Evolutionary conservation across 2,888 invertebrate species (phyloP), one percentile per base, ranked within the genome.

Genomic region (Monoplex corrugatus): DNA sequence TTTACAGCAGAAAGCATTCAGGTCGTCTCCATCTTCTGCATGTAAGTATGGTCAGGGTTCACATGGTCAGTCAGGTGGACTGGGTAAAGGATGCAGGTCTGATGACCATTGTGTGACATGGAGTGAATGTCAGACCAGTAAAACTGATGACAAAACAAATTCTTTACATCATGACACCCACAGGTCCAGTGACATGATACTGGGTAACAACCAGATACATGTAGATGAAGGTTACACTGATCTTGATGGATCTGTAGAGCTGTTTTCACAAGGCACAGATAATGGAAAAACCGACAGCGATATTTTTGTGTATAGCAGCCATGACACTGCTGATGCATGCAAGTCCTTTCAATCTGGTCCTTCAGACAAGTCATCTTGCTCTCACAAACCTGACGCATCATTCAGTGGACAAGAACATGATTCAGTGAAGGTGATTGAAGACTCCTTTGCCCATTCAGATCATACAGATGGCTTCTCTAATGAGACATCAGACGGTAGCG

Each of bases 241-340:
- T 32, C 40, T 89, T 44, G 83, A 89, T 40, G 72, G 83, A 8
- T 89, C 89, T 13, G 80, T 83, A 32, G 89, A 89, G 6, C 84
- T 89, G 40, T 89, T 89, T 72, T 44, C 40, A 13, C 57, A 38
- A 44, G 32, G 44, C 1, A 28, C 80, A 43, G 78, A 43, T 40
- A 43, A 80, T 43, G 78, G 43, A 75, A 13, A 35, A 23, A 43
- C 8, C 43, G 1, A 23, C 28, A 43, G 40, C 10, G 75, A n/a
- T n/a, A n/a, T n/a, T n/a, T n/a, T n/a, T n/a, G n/a, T n/a, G n/a
- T n/a, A n/a, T n/a, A n/a, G n/a, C n/a, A 75, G 28, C 40, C 5
- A 38, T 43, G 16, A 3, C 43, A 8, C 1, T 80, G 43, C 78
- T 23, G 3, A 23, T 40, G 32, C 40, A 40, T 2, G 13, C 5